Conservation (phyloP, 2,888 invertebrate genomes). For the Hipparchia sbordonii region DNA sequence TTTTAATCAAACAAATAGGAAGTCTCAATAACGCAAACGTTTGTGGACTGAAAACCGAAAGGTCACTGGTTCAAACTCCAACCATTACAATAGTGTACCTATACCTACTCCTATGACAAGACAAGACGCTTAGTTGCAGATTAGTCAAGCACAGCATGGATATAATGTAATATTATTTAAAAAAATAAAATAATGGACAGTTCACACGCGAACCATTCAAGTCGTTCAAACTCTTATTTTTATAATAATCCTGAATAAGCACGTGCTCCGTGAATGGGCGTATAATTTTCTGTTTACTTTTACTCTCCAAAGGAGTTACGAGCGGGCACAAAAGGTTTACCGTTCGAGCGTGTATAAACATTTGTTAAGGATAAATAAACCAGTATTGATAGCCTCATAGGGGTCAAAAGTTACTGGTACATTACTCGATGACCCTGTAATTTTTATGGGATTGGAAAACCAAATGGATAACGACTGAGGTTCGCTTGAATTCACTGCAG, state of each 20-base stretch:
- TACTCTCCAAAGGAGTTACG: conserved; percentile 66
- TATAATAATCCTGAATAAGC: conserved; percentile 54
- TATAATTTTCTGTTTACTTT: conserved; percentile 77
- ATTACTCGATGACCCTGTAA: background rate
- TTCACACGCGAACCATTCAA: conserved; percentile 4
- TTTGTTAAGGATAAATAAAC: conserved; percentile 63
- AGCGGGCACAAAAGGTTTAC: conserved; percentile 62
- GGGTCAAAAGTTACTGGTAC: conserved; percentile 4
- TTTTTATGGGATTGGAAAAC: no score
- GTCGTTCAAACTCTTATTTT: conserved; percentile 13
- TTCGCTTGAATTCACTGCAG: no score
- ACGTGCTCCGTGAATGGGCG: conserved; percentile 71
- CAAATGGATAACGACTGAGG: no score
- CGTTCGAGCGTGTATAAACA: conserved; percentile 62
- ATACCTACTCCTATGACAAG: no score
- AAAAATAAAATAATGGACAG: conserved; percentile 1
- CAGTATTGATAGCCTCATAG: background rate
- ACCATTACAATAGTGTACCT: no score
- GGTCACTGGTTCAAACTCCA: no score
- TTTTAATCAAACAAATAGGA: no score
- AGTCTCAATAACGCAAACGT: no score
- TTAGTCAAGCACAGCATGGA: no score
- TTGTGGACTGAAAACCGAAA: no score
- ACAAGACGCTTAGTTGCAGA: background rate
- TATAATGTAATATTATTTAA: background rate